Evolutionary conservation across 2,888 invertebrate genomes (phyloP), one percentile per base, ranked within the genome.

Genomic region (Parasteatoda lunata): DNA sequence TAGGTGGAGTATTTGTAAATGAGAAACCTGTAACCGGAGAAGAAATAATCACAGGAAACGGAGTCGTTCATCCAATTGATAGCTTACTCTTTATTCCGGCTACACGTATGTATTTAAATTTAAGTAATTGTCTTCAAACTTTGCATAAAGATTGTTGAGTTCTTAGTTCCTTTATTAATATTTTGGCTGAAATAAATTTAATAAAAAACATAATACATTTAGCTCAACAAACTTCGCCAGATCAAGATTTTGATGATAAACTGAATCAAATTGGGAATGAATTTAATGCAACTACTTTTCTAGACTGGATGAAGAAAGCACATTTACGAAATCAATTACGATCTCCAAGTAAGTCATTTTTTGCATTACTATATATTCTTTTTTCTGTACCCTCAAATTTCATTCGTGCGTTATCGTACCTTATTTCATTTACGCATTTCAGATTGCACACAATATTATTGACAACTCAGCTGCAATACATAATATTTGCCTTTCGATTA

Each of bases 1-100:
- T 30, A 88, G 87, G 78, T 48, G 81, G 49, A 66, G 45, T 89
- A 9, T 73, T 77, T 45, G 78, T 88, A 15, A 89, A 89, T 45
- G 73, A 73, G 4, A 77, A 71, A 15, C 87, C 82, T 4, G 66
- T 89, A 6, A 72, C 15, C n/a, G 82, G 77, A 7, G 77, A 84
- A 0, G 89, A 85, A 70, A 85, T 88, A 45, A 47, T 84, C 0
- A 80, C 88, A n/a, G 88, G 89, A 64, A 89, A 89, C 82, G 89
- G 89, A 13, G 89, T 89, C 11, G 78, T 89, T 66, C 85, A 89
- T 75, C 71, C 71, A 2, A 70, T 89, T 8, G 85, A 88, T 15
- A 68, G 59, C 8, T 65, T 88, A 45, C 79, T 88, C 3, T 83
- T 88, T 15, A 15, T 64, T n/a, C 82, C 77, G 4, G 6, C 66